A percentile compares a stretch with the other conserved stretches of the same genome.
phyloP scores from a whole-genome alignment of 2,797 vertebrate genomes.

The Dipus sagitta region DNA sequence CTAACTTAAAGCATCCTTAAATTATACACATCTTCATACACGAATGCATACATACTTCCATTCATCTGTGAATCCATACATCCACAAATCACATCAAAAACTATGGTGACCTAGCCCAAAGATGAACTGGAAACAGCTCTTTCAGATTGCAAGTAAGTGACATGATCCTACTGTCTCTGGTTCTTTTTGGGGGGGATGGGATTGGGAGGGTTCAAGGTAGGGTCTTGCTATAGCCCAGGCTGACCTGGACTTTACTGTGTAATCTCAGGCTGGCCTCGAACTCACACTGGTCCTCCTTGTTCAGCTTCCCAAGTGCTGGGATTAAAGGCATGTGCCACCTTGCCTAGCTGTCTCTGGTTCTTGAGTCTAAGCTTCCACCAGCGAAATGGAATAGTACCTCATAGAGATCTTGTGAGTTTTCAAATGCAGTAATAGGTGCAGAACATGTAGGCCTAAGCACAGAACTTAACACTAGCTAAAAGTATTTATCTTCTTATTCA shows the following conservation, averaged over 20 bases:
- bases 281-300: too few species aligned
- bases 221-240: too few species aligned
- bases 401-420: background rate
- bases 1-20: conserved; percentile 32
- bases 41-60: background rate
- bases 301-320: too few species aligned
- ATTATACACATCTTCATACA: background rate
- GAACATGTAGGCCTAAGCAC: background rate
- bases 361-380: background rate
- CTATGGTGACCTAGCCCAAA: background rate
- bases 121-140: background rate
- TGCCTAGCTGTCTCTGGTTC: background rate
- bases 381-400: conserved; percentile 25
- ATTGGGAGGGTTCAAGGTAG: too few species aligned
- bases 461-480: background rate
- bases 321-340: too few species aligned
- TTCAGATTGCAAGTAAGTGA: background rate
- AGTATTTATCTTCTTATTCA: background rate
- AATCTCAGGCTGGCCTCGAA: too few species aligned
- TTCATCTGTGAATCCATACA: background rate
- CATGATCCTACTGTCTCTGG: background rate
- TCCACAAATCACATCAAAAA: conserved; percentile 1
- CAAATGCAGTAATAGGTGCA: conserved; percentile 3
- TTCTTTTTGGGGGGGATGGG: background rate
- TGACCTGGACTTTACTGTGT: too few species aligned